Percentiles rank a stretch among this genome's conserved stretches.
Conservation (phyloP, 2,888 invertebrate species). For the Phyto melanocephala region DNA sequence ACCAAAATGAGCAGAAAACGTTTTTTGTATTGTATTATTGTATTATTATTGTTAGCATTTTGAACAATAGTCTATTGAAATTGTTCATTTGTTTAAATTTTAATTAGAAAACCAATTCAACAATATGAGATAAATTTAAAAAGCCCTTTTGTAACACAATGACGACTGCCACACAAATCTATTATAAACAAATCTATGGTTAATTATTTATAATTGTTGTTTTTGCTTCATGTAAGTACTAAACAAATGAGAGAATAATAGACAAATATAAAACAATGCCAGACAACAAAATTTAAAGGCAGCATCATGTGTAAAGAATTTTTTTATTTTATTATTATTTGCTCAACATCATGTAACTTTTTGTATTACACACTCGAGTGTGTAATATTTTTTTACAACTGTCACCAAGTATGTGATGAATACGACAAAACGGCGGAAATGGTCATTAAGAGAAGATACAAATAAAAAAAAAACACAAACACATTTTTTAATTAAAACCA, state of each 20-base stretch:
- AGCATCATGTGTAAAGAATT: constrained; percentile 39
- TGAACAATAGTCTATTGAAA: constrained; percentile 22
- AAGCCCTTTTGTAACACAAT: not conserved
- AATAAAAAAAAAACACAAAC: not conserved
- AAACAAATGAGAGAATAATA: not conserved
- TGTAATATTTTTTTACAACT: constrained; percentile 1
- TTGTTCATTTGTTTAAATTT: constrained; percentile 7
- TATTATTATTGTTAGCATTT: too few species aligned
- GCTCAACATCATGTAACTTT: constrained; percentile 20
- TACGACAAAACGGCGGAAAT: constrained; percentile 53
- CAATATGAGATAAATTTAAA: constrained; percentile 23
- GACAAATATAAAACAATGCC: constrained; percentile 28
- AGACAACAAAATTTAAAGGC: constrained; percentile 17
- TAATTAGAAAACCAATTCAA: constrained; percentile 6
- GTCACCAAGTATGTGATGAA: constrained; percentile 50
- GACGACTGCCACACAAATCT: not conserved
- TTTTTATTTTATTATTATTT: constrained; percentile 8
- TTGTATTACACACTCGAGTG: not conserved
- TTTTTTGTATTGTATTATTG: too few species aligned
- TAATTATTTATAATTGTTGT: constrained; percentile 48
- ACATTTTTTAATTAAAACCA: constrained; percentile 49
- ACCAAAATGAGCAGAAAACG: too few species aligned
- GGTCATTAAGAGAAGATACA: constrained; percentile 42
- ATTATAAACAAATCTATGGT: constrained; percentile 18
- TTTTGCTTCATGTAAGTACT: not conserved